Evolutionary conservation across 2,888 invertebrate genomes (phyloP).

Genomic region (Nebria salina): DNA sequence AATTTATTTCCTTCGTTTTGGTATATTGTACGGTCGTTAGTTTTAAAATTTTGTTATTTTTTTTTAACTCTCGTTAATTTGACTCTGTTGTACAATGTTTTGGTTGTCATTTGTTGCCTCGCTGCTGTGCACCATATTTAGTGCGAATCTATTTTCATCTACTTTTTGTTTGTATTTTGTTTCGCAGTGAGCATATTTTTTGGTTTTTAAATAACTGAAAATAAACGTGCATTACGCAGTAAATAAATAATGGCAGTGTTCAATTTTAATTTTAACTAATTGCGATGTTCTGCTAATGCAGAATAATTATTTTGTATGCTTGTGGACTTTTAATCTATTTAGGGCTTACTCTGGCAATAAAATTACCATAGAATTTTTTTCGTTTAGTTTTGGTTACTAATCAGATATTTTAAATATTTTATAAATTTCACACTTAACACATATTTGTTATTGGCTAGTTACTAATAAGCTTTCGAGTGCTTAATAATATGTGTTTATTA

Average conservation of each 20-base stretch:
- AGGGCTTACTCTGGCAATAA: no score
- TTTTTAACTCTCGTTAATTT: not conserved
- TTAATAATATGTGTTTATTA: no score
- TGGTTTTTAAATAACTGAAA: not conserved
- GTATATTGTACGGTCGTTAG: constrained; percentile 1
- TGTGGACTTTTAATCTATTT: not conserved
- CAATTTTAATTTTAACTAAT: not conserved
- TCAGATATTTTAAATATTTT: no score
- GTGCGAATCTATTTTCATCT: not conserved
- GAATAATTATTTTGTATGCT: not conserved
- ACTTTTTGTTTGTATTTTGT: not conserved
- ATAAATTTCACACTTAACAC: no score
- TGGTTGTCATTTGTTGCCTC: constrained; percentile 1
- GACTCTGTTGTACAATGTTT: not conserved
- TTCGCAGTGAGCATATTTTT: not conserved
- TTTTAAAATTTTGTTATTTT: not conserved
- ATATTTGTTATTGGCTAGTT: no score
- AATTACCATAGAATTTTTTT: no score
- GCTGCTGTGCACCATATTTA: not conserved
- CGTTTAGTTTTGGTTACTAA: no score
- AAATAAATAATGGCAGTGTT: not conserved
- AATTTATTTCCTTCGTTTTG: not conserved
- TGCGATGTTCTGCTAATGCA: not conserved
- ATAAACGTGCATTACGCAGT: not conserved
- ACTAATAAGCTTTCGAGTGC: no score